These are phyloP conservation scores for Rhopalosiphum padi DNA, from an alignment of 1,140 invertebrate species.

Conservation along the genomic window DNA sequence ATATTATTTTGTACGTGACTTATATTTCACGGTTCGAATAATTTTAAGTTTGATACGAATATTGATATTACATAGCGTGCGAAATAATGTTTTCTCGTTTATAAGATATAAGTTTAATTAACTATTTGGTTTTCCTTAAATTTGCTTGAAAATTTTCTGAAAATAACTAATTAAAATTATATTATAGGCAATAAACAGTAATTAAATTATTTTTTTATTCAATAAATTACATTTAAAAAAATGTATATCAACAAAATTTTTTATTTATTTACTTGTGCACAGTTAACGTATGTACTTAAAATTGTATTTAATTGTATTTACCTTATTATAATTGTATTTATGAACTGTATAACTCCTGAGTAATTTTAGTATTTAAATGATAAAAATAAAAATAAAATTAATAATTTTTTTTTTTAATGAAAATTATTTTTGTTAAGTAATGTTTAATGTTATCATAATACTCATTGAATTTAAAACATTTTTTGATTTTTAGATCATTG, in stretches of 20 bases:
- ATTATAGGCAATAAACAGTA: background rate
- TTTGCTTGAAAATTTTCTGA: background rate
- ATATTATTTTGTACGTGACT: no score
- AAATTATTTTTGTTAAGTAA: background rate
- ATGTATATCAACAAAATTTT: background rate
- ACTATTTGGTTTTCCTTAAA: background rate
- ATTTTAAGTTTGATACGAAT: background rate
- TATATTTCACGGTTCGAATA: no score
- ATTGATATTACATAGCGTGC: background rate
- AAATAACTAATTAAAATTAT: background rate
- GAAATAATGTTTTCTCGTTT: background rate
- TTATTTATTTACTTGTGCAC: background rate
- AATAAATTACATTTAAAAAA: background rate
- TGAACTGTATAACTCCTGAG: background rate
- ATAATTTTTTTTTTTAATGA: no score
- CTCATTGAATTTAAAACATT: background rate
- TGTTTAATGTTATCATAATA: background rate
- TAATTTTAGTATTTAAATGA: background rate
- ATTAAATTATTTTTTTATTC: background rate
- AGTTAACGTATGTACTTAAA: background rate
- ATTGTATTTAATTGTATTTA: background rate
- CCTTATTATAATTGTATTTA: background rate
- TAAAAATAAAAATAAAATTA: no score
- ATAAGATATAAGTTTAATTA: background rate
- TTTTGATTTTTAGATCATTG: slow-evolving; percentile 64